These are phyloP conservation scores for Hoplodrina blanda DNA, from an alignment of 2,888 invertebrate species.

Conservation along the genomic window DNA sequence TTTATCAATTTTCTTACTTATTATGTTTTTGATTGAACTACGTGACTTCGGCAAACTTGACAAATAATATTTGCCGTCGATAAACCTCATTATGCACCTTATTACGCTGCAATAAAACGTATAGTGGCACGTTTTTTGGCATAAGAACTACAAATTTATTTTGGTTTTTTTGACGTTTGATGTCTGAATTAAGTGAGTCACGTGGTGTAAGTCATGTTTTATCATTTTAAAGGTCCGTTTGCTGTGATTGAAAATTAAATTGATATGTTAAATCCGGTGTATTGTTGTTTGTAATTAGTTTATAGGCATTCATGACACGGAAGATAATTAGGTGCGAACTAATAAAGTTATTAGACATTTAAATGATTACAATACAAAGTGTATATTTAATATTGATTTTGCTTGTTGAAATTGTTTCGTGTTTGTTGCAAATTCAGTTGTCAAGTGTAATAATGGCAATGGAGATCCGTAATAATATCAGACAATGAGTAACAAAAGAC, in stretches of 20 bases:
- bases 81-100: slow-evolving; percentile 47
- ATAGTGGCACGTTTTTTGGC: slow-evolving; percentile 34
- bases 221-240: slow-evolving; percentile 47
- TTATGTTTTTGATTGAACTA: slow-evolving; percentile 64
- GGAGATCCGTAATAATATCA: slow-evolving; percentile 12
- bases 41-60: slow-evolving; percentile 56
- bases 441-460: not conserved
- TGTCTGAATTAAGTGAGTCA: slow-evolving; percentile 58
- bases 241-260: slow-evolving; percentile 61
- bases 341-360: slow-evolving; percentile 39
- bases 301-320: slow-evolving; percentile 38
- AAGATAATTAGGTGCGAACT: slow-evolving; percentile 51
- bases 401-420: slow-evolving; percentile 23
- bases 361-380: slow-evolving; percentile 9
- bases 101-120: slow-evolving; percentile 48
- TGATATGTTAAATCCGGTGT: slow-evolving; percentile 62
- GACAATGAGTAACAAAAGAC: too few relatives aligned
- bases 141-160: slow-evolving; percentile 20
- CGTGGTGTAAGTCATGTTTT: slow-evolving; percentile 50
- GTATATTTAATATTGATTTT: slow-evolving; percentile 5
- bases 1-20: slow-evolving; percentile 62
- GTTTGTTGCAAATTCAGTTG: slow-evolving; percentile 9
- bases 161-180: slow-evolving; percentile 62
- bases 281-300: slow-evolving; percentile 63
- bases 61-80: slow-evolving; percentile 38